These are phyloP conservation scores for Poeciliopsis infans DNA, from an alignment of 2,797 vertebrate species.

Conservation along the genomic window DNA sequence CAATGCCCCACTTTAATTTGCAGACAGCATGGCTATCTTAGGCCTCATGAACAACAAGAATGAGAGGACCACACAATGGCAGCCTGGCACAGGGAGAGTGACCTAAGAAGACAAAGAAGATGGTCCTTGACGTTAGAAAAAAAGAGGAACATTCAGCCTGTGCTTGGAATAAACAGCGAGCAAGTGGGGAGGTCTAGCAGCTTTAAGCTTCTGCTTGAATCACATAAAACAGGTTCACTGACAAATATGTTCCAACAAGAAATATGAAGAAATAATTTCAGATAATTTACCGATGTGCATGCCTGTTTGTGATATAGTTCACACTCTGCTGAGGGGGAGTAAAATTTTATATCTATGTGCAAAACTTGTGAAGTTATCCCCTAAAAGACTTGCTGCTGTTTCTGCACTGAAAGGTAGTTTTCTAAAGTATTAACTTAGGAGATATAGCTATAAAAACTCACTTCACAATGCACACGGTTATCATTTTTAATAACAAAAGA, in stretches of 20 bases:
- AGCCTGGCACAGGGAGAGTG: not conserved
- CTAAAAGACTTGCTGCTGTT: too few relatives aligned
- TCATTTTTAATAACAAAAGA: too few relatives aligned
- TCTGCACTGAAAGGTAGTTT: too few relatives aligned
- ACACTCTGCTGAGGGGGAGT: too few relatives aligned
- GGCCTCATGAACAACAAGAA: not conserved
- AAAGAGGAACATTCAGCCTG: not conserved
- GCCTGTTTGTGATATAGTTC: not conserved
- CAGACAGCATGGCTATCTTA: not conserved
- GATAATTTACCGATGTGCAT: not conserved
- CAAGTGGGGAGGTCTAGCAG: not conserved
- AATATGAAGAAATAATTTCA: not conserved
- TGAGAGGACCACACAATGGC: not conserved
- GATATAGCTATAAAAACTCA: too few relatives aligned
- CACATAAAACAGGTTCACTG: not conserved
- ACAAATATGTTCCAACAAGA: not conserved
- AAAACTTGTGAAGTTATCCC: too few relatives aligned
- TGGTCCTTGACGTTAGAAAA: not conserved
- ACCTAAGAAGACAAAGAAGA: not conserved
- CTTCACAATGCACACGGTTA: too few relatives aligned
- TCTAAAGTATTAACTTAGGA: too few relatives aligned
- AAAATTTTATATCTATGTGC: too few relatives aligned
- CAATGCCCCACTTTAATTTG: not conserved
- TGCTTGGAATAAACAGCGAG: not conserved
- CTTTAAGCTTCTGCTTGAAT: not conserved